Base-by-base conservation (phyloP, 2,797 vertebrate species). In the Sebastes taczanowskii region DNA sequence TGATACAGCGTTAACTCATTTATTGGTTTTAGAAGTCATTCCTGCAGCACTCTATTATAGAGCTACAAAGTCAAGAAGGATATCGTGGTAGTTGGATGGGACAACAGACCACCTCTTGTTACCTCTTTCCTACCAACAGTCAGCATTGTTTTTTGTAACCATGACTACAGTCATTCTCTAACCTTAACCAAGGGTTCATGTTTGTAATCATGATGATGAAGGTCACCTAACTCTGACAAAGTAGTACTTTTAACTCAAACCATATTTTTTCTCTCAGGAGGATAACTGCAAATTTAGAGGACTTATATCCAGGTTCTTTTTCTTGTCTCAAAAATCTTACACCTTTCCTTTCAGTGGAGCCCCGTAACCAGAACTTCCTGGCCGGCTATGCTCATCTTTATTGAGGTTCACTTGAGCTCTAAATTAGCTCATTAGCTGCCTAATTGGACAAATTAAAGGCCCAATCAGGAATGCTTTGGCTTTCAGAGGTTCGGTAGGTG, bases 401-500 rank as follows among this genome's bases (percentile, higher is more conserved):
- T 92, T 88, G 84, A 93, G 94, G 88, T 93, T 95, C 93, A 94
- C 88, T 94, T 95, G 90, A 95, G 94, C 93, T 94, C 88, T 92
- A 94, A 95, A 95, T 95, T 78, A 92, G 86, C 88, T 94, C 93
- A 94, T 94, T 95, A 95, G 88, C 83, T 88, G 86, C 94, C 88
- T 95, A 96, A 96, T 95, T 95, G 93, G 86, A 94, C 87, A 91
- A 93, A 94, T 95, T 94, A 94, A 94, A 92, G 88, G 72, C 65
- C 74, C 88, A 90, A 90, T 92, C 89, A 92, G 91, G 88, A 89
- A 90, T 88, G 88, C 84, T 81, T 90, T 89, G 84, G 88, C 87
- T 94, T 90, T 94, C 84, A 87, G 84, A 87, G 91, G 82, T 92
- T 91, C 86, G 91, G 91, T 91, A 93, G 91, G 89, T 93, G 89